These are phyloP conservation scores for Monochamus saltuarius DNA, from an alignment of 1,140 invertebrate species.

Conservation along the genomic window DNA sequence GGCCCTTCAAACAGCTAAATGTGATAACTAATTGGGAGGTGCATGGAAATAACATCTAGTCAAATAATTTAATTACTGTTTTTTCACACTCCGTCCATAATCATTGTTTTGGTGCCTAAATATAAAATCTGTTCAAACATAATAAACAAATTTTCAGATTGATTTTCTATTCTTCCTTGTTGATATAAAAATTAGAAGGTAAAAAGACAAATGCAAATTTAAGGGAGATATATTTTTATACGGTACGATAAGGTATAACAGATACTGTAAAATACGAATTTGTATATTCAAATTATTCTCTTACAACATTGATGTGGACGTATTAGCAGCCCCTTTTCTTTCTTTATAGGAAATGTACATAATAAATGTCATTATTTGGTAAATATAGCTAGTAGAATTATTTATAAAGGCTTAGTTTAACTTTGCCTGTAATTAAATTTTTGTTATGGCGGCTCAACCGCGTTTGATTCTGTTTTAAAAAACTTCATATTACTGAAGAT, in stretches of 20 bases:
- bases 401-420: not conserved
- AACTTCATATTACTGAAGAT: not conserved
- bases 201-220: too few species aligned
- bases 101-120: too few species aligned
- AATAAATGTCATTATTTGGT: slow-evolving; percentile 13
- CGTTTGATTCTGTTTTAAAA: slow-evolving; percentile 6
- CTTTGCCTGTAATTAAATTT: not conserved
- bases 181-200: too few species aligned
- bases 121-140: too few species aligned
- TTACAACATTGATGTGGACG: not conserved
- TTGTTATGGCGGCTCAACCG: slow-evolving; percentile 6
- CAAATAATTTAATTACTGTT: slow-evolving; percentile 1
- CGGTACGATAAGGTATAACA: not conserved
- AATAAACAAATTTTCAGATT: too few species aligned
- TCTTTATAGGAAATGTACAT: slow-evolving; percentile 6
- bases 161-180: too few species aligned
- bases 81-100: slow-evolving; percentile 1
- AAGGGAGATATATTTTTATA: too few species aligned
- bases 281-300: not conserved
- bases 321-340: slow-evolving; percentile 4
- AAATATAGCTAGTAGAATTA: not conserved
- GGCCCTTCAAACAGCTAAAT: not conserved
- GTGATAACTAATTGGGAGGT: not conserved
- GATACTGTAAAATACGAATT: not conserved
- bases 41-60: not conserved